Evolutionary conservation across 2,797 vertebrate genomes (phyloP).

Genomic region (Rhinogobio ventralis): DNA sequence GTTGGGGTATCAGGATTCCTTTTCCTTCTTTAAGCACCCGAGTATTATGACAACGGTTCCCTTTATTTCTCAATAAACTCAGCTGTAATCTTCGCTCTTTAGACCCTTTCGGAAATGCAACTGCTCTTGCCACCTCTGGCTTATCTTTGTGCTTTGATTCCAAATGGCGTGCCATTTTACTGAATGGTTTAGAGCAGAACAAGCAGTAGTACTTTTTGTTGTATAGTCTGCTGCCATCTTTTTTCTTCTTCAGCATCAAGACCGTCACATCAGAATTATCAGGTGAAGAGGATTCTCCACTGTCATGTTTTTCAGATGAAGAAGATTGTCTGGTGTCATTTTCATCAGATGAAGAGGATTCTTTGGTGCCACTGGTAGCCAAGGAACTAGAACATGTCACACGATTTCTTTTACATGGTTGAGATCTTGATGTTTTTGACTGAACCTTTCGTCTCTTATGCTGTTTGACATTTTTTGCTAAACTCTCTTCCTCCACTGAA

Average conservation of each 20-base stretch:
- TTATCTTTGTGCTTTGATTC: constrained; percentile 29
- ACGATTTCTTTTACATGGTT: constrained; percentile 4
- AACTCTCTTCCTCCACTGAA: background rate
- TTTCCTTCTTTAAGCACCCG: constrained; percentile 37
- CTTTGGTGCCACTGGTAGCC: background rate
- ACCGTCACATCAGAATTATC: background rate
- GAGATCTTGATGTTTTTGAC: constrained; percentile 11
- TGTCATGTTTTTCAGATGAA: background rate
- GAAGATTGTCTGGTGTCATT: background rate
- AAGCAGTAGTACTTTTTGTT: constrained; percentile 30
- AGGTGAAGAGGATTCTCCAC: background rate
- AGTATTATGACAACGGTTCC: constrained; percentile 26
- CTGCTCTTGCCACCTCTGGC: constrained; percentile 36
- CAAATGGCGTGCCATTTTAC: constrained; percentile 31
- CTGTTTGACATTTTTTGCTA: constrained; percentile 2
- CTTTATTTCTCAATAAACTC: constrained; percentile 36
- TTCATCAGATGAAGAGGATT: background rate
- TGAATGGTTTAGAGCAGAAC: constrained; percentile 15
- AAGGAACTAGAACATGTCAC: background rate
- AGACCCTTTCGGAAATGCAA: constrained; percentile 30
- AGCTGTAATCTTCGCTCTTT: constrained; percentile 40
- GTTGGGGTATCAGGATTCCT: constrained; percentile 11
- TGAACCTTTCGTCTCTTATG: constrained; percentile 9
- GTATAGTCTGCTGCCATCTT: constrained; percentile 21
- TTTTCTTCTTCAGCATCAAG: constrained; percentile 36